phyloP scores from a whole-genome alignment of 2,797 vertebrate species.

The Lophius americanus region DNA sequence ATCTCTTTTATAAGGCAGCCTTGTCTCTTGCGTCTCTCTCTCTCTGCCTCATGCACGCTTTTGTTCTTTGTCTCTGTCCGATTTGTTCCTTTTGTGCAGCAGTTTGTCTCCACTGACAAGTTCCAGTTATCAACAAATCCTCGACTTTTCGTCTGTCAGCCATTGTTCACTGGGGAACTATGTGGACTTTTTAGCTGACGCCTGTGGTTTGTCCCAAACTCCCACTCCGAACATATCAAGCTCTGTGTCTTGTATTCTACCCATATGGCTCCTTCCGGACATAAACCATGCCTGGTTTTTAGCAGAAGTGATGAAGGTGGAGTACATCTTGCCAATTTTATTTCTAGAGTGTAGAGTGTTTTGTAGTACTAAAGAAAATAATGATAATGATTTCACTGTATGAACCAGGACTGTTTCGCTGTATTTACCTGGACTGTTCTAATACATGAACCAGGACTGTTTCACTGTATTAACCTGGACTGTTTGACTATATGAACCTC shows the following conservation, averaged over 20 bases:
- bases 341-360: no score
- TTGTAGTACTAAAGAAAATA: no score
- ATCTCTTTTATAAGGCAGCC: constrained; percentile 34
- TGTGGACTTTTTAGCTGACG: not conserved
- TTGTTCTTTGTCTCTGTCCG: constrained; percentile 19
- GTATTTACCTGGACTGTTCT: no score
- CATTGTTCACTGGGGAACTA: constrained; percentile 19
- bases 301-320: not conserved
- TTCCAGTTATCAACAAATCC: constrained; percentile 41
- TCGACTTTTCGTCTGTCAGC: constrained; percentile 33
- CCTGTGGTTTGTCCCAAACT: not conserved
- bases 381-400: no score
- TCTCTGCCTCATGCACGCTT: not conserved
- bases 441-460: no score
- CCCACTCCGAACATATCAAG: not conserved
- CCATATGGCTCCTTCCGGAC: not conserved
- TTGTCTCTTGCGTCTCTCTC: constrained; percentile 22
- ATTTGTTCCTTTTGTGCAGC: constrained; percentile 28
- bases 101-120: constrained; percentile 42
- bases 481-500: no score
- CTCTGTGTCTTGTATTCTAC: not conserved
- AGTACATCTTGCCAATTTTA: not conserved
- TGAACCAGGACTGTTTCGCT: no score
- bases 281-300: constrained; percentile 9
- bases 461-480: no score